phyloP scores from a whole-genome alignment of 2,797 vertebrate species.

The Mareca penelope region DNA sequence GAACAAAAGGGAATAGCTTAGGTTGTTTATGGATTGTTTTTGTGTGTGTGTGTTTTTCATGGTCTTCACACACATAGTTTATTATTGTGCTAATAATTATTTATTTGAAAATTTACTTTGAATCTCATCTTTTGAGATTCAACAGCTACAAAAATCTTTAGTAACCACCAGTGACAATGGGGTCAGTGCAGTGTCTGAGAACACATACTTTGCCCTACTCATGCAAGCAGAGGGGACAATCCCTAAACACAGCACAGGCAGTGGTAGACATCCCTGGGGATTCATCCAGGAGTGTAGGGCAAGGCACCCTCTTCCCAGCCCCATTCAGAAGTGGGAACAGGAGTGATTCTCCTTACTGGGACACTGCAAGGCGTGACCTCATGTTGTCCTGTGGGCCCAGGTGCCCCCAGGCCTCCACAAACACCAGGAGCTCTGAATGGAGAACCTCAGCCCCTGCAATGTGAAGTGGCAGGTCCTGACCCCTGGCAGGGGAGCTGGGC shows the following conservation, averaged over 20 bases:
- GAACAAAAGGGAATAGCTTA: not conserved
- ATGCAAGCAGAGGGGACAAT: not conserved
- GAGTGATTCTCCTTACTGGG: not conserved
- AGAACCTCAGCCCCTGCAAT: not conserved
- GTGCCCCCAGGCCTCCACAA: not conserved
- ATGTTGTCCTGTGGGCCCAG: rapidly evolving
- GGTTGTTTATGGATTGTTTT: not conserved
- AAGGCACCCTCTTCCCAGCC: rapidly evolving
- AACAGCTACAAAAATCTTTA: not conserved
- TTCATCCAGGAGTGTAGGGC: not conserved
- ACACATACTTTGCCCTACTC: not conserved
- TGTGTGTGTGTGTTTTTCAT: not conserved
- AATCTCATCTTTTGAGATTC: not conserved
- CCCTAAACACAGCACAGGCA: rapidly evolving
- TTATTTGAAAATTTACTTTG: not conserved
- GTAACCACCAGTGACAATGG: not conserved
- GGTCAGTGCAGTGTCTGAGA: not conserved
- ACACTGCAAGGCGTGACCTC: rapidly evolving
- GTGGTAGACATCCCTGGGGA: not conserved
- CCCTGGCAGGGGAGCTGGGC: rapidly evolving
- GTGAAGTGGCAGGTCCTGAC: not conserved
- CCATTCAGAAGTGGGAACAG: rapidly evolving
- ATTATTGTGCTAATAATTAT: not conserved
- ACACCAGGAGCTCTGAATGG: not conserved
- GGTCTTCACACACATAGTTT: not conserved